Base-by-base conservation (phyloP, 92 coral and sea anemone genomes). In the Phenganax marumi region DNA sequence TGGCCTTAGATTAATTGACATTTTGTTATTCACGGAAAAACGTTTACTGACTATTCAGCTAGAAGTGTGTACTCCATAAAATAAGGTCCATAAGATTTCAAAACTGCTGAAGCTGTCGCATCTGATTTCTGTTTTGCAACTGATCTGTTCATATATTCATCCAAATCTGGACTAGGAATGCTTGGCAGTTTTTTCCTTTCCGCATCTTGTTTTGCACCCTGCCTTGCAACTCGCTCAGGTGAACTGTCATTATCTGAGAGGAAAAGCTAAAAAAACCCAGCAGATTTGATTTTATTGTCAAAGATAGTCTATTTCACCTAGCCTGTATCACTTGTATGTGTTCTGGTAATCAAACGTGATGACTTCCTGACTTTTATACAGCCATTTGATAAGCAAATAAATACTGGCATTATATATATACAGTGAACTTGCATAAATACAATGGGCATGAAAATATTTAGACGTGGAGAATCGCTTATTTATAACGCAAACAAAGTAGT, bases 111-210 rank as follows among this genome's bases (percentile, higher is more conserved):
- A 7, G 86, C 84, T 7, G 81, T 89, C 6, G 91, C 86, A 23
- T 97, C 96, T 21, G 97, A 81, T 83, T 97, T 85, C 70, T 96
- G 97, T 52, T 84, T 89, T 13, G 99, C 99, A 23, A 96, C 89
- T 7, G 99, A 96, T 2, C 88, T 76, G 75, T 91, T 96, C 99
- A 96, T 96, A 39, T 93, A 92, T 62, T 92, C 91, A 81, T 96
- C 99, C 43, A 92, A 91, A 62, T 92, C 99, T 8, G 99, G 96
- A 18, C 97, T 91, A n/a, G 99, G 99, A 6, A 96, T 83, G 47
- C 91, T 65, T 46, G 99, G 99, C 50, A 96, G 80, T 9, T 88
- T 85, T 51, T 96, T 96, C 52, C 52, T 78, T n/a, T 65, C 83
- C 5, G 60, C 73, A 62, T 58, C 57, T 43, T 61, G 55, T 57